A percentile compares a stretch with the other conserved stretches of the same genome.
phyloP scores from a whole-genome alignment of 2,797 vertebrate species.

The Leptoclinus maculatus region DNA sequence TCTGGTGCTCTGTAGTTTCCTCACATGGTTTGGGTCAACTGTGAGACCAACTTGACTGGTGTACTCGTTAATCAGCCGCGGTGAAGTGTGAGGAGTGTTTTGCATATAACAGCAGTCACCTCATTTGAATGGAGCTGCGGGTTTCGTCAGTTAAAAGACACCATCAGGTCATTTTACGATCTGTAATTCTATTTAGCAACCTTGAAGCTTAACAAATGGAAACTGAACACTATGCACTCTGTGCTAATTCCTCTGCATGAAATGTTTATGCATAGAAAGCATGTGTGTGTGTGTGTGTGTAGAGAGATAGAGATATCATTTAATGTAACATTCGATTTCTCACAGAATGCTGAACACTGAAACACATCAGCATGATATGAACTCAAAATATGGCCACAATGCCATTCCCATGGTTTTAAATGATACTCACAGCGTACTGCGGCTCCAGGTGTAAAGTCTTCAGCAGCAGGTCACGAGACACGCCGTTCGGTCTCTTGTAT shows the following conservation, averaged over 20 bases:
- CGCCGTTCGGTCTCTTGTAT: conserved; percentile 73
- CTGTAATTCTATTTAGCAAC: conserved; percentile 13
- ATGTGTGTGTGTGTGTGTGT: neutral
- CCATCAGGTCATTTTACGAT: conserved; percentile 8
- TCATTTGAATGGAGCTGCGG: conserved; percentile 32
- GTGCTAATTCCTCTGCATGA: conserved; percentile 8
- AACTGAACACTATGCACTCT: neutral
- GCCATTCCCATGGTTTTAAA: neutral
- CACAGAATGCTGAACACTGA: neutral
- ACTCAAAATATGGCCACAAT: neutral
- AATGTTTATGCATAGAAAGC: neutral
- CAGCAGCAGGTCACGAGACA: conserved; percentile 78
- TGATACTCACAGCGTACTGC: conserved; percentile 69
- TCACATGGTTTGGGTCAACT: neutral
- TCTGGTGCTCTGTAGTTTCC: conserved; percentile 16
- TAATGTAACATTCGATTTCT: conserved; percentile 6
- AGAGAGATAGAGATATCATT: neutral
- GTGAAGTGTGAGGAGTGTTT: conserved; percentile 2
- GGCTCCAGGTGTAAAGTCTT: conserved; percentile 74
- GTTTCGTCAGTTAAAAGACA: conserved; percentile 13
- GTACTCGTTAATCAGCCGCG: neutral
- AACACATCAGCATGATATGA: neutral
- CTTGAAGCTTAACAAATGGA: conserved; percentile 18
- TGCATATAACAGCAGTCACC: conserved; percentile 23
- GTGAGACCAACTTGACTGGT: neutral